Base-by-base conservation (phyloP, 2,797 vertebrate genomes). In the Dryobates pubescens region DNA sequence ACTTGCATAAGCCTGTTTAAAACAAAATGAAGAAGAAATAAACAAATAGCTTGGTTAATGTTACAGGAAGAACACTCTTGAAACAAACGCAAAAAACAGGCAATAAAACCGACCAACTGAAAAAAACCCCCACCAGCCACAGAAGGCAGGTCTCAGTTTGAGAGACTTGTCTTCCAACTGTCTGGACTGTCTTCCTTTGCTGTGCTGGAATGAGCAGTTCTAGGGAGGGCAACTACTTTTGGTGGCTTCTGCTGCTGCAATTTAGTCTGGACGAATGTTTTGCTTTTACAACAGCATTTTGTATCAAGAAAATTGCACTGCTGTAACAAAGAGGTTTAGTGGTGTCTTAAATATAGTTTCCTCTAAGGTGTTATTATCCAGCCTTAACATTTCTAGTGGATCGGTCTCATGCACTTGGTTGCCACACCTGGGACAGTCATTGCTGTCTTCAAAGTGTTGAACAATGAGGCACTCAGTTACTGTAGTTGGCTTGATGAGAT, bases 371-470 rank as follows among this genome's bases (percentile, higher is more conserved):
- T 36, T 36, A 36, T 36, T 36, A 36, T 36, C 36, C 36, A 36
- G 36, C 99, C 99, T 98, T 96, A 99, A 98, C 99, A 99, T 99
- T 98, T 99, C 99, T 97, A 99, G 98, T 38, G 99, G 99, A 97
- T 99, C 99, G 80, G 99, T 99, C 97, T 99, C 99, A 45, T 99
- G 99, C 86, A 99, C 99, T 97, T 99, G 99, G 95, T 99, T 99
- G 94, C 99, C 99, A 98, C 99, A 99, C 90, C 98, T 98, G 16
- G 99, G 99, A 97, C 99, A 99, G 97, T 99, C 99, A 89, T 99
- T 99, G 79, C 99, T 99, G 88, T 99, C 99, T 98, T 99, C 99
- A 97, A 99, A 99, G 97, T 99, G 99, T 94, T 99, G 99, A 96
- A 99, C 99, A 9, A 99, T 99, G 96, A 99, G 98, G 97, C 99